A percentile compares a stretch with the other conserved stretches of the same genome.
Evolutionary conservation across 2,113 vertebrate species (phyloP).

Genomic region (Psittacula cyanocephala): DNA sequence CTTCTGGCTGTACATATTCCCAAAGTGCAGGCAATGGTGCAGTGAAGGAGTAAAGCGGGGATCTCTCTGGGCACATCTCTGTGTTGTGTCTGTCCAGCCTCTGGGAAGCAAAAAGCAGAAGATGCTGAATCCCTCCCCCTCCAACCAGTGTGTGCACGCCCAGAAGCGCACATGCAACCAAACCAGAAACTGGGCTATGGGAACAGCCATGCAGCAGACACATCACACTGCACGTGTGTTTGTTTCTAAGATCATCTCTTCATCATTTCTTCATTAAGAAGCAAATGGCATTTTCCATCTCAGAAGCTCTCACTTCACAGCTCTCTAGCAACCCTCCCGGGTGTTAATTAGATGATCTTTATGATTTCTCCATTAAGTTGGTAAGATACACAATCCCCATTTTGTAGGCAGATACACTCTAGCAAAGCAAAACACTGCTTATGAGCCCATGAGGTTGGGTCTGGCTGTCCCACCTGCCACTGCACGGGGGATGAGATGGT

Average conservation of each 20-base stretch:
- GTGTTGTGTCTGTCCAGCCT: neutral
- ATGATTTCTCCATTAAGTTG: rapidly evolving
- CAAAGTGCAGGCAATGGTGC: neutral
- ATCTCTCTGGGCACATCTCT: neutral
- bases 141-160: rapidly evolving
- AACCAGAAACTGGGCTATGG: neutral
- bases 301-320: neutral
- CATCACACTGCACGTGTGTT: rapidly evolving
- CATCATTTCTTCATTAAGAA: neutral
- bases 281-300: rapidly evolving
- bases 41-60: neutral
- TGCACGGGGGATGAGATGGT: neutral
- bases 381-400: neutral
- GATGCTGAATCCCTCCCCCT: neutral
- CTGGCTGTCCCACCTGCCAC: rapidly evolving
- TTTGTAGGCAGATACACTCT: neutral
- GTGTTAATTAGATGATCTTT: neutral
- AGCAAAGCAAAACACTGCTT: neutral
- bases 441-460: neutral
- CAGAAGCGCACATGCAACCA: neutral
- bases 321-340: neutral
- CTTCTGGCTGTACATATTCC: neutral
- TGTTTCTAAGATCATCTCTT: neutral
- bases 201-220: neutral
- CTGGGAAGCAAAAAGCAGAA: neutral